Base-by-base conservation (phyloP, 1,140 invertebrate genomes). In the Pentalonia nigronervosa region DNA sequence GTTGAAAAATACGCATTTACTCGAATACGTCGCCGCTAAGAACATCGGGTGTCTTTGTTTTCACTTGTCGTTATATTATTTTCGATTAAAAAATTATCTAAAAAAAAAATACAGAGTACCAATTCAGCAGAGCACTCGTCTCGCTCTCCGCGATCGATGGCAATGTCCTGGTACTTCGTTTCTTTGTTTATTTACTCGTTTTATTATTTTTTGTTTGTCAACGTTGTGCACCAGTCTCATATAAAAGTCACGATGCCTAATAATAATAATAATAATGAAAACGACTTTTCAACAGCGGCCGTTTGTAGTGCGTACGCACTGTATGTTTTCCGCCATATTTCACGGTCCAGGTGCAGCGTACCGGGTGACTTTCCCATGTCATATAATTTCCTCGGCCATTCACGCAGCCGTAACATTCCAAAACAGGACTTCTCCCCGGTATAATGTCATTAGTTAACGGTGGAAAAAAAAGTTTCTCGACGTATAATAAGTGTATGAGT, bases 381-480 rank as follows among this genome's bases (percentile, higher is more conserved):
- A 93, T 93, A 93, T 93, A 93, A 93, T 93, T 93, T 93, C 76
- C 81, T 93, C 48, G 50, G 36, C 34, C 76, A 93, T 93, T 84
- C 91, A 86, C 56, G 56, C 48, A 30, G 23, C 81, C 48, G 34
- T 93, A 93, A 86, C n/a, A 76, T 93, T 53, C 34, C 25, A 7
- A 93, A 93, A 93, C 81, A 30, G 23, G 53, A 14, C 47, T 83
- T 92, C 36, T 83, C 25, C 34, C 9, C n/a, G 81, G 81, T 86
- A 86, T 50, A 84, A 86, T 83, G 21, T 50, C 48, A 86, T 86
- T 86, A 93, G 81, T 93, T 81, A 83, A 83, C 67, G 34, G n/a
- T 34, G 20, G 3, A 50, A 50, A 92, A 91, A 92, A 45, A 17
- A n/a, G 81, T 91, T 76, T 60, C 30, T 4, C 41, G 41, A 41